Conservation (phyloP, 2,888 invertebrate genomes). For the Micropterix aruncella region DNA sequence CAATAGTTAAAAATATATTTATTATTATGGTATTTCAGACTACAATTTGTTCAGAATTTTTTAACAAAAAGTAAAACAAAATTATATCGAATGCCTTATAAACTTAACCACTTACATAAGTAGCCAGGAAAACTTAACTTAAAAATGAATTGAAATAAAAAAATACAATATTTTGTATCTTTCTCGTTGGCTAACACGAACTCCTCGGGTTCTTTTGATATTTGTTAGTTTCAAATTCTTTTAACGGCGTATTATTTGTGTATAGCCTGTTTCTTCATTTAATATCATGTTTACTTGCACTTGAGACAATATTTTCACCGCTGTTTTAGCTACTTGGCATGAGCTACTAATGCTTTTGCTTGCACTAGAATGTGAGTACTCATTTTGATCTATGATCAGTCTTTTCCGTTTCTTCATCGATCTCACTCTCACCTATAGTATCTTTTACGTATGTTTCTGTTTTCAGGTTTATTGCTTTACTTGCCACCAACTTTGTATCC, state of each 20-base stretch:
- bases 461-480: slow-evolving; percentile 4
- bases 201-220: slow-evolving; percentile 2
- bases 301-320: not conserved
- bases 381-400: slow-evolving; percentile 3
- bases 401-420: slow-evolving; percentile 5
- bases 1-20: slow-evolving; percentile 1
- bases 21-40: slow-evolving; percentile 4
- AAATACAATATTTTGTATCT: slow-evolving; percentile 2
- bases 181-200: slow-evolving; percentile 3
- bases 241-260: no score
- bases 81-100: no score
- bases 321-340: not conserved
- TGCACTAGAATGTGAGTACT: slow-evolving; percentile 1
- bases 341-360: not conserved
- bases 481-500: slow-evolving; percentile 2
- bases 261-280: no score
- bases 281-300: no score
- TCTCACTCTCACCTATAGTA: slow-evolving; percentile 3
- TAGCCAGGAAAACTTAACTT: slow-evolving; percentile 4
- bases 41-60: slow-evolving; percentile 6
- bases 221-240: not conserved
- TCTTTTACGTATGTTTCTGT: slow-evolving; percentile 1
- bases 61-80: no score
- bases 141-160: slow-evolving; percentile 5
- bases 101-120: slow-evolving; percentile 5